These are phyloP conservation scores for Paramormyrops kingsleyae DNA, from an alignment of 2,113 vertebrate genomes.

Conservation along the genomic window DNA sequence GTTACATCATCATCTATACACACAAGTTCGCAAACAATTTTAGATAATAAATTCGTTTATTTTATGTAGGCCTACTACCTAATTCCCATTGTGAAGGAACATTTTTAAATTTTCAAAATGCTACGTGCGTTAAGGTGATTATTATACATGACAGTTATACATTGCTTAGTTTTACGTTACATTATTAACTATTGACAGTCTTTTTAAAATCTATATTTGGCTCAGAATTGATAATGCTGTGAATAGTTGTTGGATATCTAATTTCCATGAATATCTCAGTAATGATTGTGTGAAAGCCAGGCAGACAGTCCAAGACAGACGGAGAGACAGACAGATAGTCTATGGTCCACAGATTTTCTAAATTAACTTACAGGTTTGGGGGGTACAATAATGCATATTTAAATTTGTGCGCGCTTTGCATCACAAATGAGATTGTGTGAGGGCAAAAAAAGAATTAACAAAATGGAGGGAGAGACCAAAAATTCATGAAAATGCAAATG, in stretches of 20 bases:
- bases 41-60: not conserved
- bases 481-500: conserved; percentile 70
- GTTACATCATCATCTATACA: not conserved
- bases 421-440: conserved; percentile 52
- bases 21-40: not conserved
- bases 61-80: not conserved
- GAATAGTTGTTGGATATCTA: not conserved
- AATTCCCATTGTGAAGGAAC: not conserved
- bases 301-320: conserved; percentile 14
- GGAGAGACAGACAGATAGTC: conserved; percentile 34
- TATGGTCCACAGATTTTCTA: conserved; percentile 33
- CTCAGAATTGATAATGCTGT: not conserved
- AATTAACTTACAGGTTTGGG: conserved; percentile 43
- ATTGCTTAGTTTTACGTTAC: not conserved
- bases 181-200: not conserved
- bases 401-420: conserved; percentile 63
- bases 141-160: not conserved
- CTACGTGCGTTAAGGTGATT: not conserved
- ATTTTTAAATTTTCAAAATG: not conserved
- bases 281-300: conserved; percentile 8
- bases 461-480: conserved; percentile 33
- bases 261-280: not conserved
- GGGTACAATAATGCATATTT: conserved; percentile 59
- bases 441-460: conserved; percentile 34
- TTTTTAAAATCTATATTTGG: not conserved